Conservation (phyloP, 2,888 invertebrate species). For the Dasypolia templi region DNA sequence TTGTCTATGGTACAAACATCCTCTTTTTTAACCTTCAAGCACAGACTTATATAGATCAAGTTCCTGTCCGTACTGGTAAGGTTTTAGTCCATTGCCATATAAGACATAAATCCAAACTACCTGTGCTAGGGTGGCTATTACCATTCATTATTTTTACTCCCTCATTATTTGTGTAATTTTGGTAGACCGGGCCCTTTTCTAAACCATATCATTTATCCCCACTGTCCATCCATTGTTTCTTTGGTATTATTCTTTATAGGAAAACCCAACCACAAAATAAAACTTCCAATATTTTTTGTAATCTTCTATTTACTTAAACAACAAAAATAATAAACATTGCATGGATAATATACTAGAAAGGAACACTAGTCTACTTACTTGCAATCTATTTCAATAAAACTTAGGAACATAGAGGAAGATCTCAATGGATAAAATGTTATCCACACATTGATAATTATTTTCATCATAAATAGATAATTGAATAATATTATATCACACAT, state of each 20-base stretch:
- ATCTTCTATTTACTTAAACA: conserved; percentile 65
- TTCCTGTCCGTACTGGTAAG: too few species aligned
- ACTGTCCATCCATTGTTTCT: background rate
- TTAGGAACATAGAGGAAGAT: conserved; percentile 66
- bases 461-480: conserved; percentile 59
- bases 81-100: background rate
- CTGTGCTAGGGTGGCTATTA: too few species aligned
- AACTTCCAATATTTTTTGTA: conserved; percentile 41
- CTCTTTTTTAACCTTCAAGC: too few species aligned
- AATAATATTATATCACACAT: conserved; percentile 70
- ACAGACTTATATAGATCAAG: too few species aligned
- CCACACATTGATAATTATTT: conserved; percentile 62
- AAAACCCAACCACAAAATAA: conserved; percentile 6
- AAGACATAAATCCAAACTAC: background rate
- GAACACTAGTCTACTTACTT: conserved; percentile 52
- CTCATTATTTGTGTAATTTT: background rate
- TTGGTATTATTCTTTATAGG: background rate
- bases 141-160: background rate
- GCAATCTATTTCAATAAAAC: conserved; percentile 59
- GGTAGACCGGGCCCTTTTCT: background rate
- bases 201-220: background rate
- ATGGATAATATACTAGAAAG: conserved; percentile 49
- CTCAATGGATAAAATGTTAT: conserved; percentile 46
- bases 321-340: conserved; percentile 66
- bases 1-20: too few species aligned